Evolutionary conservation across 2,888 invertebrate species (phyloP), one percentile per base, ranked within the genome.

Genomic region (Carcina quercana): DNA sequence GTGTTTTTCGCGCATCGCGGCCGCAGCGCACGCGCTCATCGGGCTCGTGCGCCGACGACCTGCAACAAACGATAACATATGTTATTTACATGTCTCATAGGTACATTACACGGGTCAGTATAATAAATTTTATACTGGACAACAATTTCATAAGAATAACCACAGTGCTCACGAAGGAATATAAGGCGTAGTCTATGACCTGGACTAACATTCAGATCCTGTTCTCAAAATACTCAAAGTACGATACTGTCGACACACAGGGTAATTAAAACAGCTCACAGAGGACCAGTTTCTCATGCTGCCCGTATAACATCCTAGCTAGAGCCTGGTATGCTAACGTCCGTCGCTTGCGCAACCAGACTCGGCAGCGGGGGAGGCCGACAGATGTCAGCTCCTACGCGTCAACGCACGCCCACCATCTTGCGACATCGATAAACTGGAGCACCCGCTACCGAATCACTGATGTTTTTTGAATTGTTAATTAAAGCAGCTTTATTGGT

Each of bases 1-100:
- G 87, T 95, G 94, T 86, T 95, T 95, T 87, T 95, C 95, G 87
- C 95, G 91, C 87, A 88, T 85, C 76, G 79, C 86, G 83, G 87
- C 86, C 75, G 88, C 86, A 80, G 89, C 89, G 86, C 89, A 89
- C 86, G 88, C 88, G 87, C 89, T 89, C 90, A 90, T 90, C 86
- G 85, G 87, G 82, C 83, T 82, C 82, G 82, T 70, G 82, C 83
- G 80, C 80, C 76, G 84, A 75, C 79, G 71, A 82, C 75, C 82
- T 82, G 73, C 2, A 75, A 75, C 71, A 74, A 34, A 7, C 24
- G 15, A 35, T 19, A 28, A 22, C 2, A n/a, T 14, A 2, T 14
- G 24, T 25, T 13, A 22, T 17, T 17, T 17, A 1, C n/a, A n/a
- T n/a, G n/a, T n/a, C n/a, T n/a, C n/a, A n/a, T n/a, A n/a, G n/a